Base-by-base conservation (phyloP, 1,140 invertebrate species). In the Andrena cerasifolii region DNA sequence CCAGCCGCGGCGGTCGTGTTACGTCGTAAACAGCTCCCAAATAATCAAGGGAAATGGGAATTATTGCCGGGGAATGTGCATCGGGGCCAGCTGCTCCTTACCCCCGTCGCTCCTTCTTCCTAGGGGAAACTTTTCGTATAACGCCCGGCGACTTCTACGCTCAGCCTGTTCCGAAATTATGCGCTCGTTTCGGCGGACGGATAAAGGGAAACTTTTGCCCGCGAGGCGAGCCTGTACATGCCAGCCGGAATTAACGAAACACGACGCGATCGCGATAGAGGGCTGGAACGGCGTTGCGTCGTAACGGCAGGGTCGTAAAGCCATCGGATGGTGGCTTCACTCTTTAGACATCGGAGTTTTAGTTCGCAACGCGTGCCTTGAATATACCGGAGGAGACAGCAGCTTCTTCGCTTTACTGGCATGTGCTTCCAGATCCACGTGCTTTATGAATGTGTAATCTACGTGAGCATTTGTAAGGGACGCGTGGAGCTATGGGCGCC, bases 31-130 rank as follows among this genome's bases (percentile, higher is more conserved):
- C 83, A 85, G 75, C 71, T 84, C 83, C 78, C 83, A 67, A 84
- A 85, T 84, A 80, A 85, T 85, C 83, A 63, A 56, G n/a, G 54
- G 78, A 72, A 84, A 85, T 80, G 83, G 65, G 68, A 85, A 84
- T 84, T 80, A 84, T 85, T 80, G 78, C 63, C 63, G 40, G 28
- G 33, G 58, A 62, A 45, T 67, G 80, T 53, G 78, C 78, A 75
- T 61, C 67, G 54, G 54, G 67, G 71, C 58, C 76, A 79, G 71
- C 70, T 76, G 54, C 31, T 47, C 28, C 58, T 61, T 33, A 16
- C 47, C 24, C 78, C 47, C 16, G 16, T 21, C 31, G 21, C 40
- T 43, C 18, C 62, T 54, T 59, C 47, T 79, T 67, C 66, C 71
- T 31, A 3, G 45, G 12, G 49, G 10, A 80, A 84, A 80, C 67